Conservation (phyloP, 2,797 vertebrate species). For the Manis crassicaudata region DNA sequence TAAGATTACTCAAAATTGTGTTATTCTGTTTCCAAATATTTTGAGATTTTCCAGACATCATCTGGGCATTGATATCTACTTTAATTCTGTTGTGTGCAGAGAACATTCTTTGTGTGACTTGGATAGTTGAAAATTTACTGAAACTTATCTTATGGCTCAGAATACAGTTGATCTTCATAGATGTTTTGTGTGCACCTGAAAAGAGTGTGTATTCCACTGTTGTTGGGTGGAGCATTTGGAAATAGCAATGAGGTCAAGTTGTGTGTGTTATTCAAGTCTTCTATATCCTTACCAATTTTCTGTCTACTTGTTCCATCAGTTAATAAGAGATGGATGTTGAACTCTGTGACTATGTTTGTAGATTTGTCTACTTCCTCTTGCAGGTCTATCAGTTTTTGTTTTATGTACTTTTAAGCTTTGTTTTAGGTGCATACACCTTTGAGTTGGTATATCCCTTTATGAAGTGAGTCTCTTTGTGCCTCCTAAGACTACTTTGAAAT, state of each 20-base stretch:
- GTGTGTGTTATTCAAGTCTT: not conserved
- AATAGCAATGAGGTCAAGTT: not conserved
- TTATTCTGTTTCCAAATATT: conserved; percentile 45
- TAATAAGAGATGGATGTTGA: not conserved
- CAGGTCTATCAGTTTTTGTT: not conserved
- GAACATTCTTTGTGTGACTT: not conserved
- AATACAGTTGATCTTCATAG: not conserved
- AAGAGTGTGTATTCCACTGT: not conserved
- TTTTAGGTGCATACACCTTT: not conserved
- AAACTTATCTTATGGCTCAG: not conserved
- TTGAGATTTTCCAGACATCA: conserved; percentile 30
- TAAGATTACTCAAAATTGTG: not conserved
- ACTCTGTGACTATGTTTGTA: not conserved
- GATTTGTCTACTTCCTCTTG: not conserved
- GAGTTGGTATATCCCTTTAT: not conserved
- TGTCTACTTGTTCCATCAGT: not conserved
- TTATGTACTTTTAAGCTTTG: not conserved
- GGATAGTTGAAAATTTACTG: not conserved
- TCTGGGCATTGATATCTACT: not conserved
- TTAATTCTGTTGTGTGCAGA: not conserved
- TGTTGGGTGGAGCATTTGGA: not conserved
- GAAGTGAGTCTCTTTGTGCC: not conserved
- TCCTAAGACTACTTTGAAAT: not conserved
- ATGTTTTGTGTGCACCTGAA: not conserved
- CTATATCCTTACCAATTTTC: not conserved